Percentiles rank a stretch among this genome's conserved stretches.
These are phyloP conservation scores for Apantesis nais DNA, from an alignment of 2,888 invertebrate species.

Conservation along the genomic window DNA sequence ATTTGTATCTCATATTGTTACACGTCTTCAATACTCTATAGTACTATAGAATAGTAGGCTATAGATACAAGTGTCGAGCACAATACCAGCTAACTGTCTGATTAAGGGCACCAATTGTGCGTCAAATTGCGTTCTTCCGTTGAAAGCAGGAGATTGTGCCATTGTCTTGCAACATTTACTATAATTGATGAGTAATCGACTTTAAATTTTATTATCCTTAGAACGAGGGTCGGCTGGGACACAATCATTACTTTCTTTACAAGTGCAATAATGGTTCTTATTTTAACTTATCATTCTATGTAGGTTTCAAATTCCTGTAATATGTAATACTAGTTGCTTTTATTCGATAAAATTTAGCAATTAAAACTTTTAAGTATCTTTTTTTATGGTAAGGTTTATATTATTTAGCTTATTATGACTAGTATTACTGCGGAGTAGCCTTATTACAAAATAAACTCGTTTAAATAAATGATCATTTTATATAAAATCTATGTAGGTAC, in stretches of 20 bases:
- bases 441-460: too few relatives aligned
- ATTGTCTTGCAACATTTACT: conserved; percentile 51
- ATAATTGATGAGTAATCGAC: conserved; percentile 41
- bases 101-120: conserved; percentile 64
- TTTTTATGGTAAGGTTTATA: background rate
- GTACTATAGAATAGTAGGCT: background rate
- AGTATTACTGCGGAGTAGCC: too few relatives aligned
- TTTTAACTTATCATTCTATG: background rate
- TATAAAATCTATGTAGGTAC: too few relatives aligned
- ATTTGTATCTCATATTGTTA: background rate
- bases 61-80: background rate
- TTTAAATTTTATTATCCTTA: conserved; percentile 32
- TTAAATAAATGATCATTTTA: too few relatives aligned
- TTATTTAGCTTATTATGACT: too few relatives aligned
- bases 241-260: conserved; percentile 6
- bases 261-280: background rate
- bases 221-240: background rate
- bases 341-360: too few relatives aligned
- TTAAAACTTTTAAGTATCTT: background rate
- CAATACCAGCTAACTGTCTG: conserved; percentile 50
- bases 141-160: conserved; percentile 49
- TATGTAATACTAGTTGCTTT: background rate
- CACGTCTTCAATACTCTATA: background rate
- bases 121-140: conserved; percentile 68
- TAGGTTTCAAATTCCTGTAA: too few relatives aligned